These are phyloP conservation scores for Drosophila diplacantha DNA, from an alignment of 2,888 invertebrate genomes.

Conservation along the genomic window DNA sequence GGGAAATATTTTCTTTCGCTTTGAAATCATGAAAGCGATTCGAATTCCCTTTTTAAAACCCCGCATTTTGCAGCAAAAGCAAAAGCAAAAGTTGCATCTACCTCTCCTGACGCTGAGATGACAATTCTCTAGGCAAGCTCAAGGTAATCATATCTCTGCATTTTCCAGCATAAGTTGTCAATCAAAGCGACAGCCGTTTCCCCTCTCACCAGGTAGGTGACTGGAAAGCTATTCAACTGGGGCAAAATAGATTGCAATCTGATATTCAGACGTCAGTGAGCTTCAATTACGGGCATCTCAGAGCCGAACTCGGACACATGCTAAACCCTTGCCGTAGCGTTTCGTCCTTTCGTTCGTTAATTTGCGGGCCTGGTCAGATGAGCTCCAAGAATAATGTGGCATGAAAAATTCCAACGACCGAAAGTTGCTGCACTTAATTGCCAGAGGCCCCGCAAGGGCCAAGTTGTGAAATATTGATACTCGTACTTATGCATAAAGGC, in stretches of 20 bases:
- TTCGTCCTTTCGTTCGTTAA: constrained; percentile 7
- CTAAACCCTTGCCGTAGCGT: not conserved
- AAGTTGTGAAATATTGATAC: constrained; percentile 43
- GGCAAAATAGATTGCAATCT: constrained; percentile 22
- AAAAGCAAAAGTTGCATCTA: constrained; percentile 4
- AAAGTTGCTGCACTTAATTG: constrained; percentile 38
- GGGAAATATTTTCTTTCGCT: too few relatives aligned
- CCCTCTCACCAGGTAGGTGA: not conserved
- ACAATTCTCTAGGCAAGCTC: constrained; percentile 29
- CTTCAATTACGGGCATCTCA: constrained; percentile 31
- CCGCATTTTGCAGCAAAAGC: not conserved
- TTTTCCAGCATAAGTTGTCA: constrained; percentile 32
- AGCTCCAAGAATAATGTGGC: constrained; percentile 24
- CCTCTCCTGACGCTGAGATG: constrained; percentile 27
- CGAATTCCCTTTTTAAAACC: not conserved
- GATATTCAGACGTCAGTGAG: constrained; percentile 28
- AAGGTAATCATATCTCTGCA: constrained; percentile 31
- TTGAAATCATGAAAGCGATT: not conserved
- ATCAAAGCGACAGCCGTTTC: constrained; percentile 15
- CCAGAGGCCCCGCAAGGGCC: constrained; percentile 18
- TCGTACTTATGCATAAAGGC: constrained; percentile 29
- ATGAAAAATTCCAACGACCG: constrained; percentile 25
- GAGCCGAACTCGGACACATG: constrained; percentile 10
- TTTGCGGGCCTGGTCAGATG: constrained; percentile 15
- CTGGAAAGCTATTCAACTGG: constrained; percentile 6